Base-by-base conservation (phyloP, 1,140 invertebrate genomes). In the Berghia stephanieae region DNA sequence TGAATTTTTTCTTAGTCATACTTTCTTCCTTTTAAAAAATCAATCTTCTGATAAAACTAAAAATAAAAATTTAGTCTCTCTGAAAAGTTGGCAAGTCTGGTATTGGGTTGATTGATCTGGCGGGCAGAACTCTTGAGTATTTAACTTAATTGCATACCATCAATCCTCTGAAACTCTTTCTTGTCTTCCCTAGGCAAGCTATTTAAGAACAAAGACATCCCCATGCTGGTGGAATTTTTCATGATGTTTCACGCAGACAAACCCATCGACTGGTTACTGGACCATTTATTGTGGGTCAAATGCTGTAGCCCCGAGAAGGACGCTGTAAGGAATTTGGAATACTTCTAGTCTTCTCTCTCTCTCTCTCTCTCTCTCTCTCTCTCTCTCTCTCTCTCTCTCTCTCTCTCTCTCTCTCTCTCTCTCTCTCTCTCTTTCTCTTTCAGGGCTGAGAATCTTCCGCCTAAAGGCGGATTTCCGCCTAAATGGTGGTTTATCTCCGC, bases 161-260 rank as follows among this genome's bases (percentile, higher is more conserved):
- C n/a, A n/a, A n/a, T n/a, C n/a, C n/a, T n/a, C n/a, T n/a, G n/a
- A n/a, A n/a, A n/a, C n/a, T n/a, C n/a, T n/a, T n/a, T n/a, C n/a
- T n/a, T n/a, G n/a, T n/a, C n/a, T 49, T 49, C 91, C 91, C 70
- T 84, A 95, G 94, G 95, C 13, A 99, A 99, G 91, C 92, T 99
- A 91, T 98, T 99, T 89, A 94, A 95, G 87, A 95, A 94, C 69
- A 92, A 94, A 0, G 95, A 98, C 87, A 89, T 99, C 31, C 95
- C 95, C 8, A 94, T 94, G 90, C 90, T 99, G 38, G 93, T 97
- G 21, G 95, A 96, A 84, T 98, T 98, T 89, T 96, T 98, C 85
- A 92, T 98, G 83, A 95, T 96, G 91, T 97, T 98, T 90, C 95
- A 97, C 89, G 95, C 95, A 85, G 96, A 98, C 85, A 98, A 98